phyloP scores from a whole-genome alignment of 2,797 vertebrate species.

The Chelidonichthys spinosus region DNA sequence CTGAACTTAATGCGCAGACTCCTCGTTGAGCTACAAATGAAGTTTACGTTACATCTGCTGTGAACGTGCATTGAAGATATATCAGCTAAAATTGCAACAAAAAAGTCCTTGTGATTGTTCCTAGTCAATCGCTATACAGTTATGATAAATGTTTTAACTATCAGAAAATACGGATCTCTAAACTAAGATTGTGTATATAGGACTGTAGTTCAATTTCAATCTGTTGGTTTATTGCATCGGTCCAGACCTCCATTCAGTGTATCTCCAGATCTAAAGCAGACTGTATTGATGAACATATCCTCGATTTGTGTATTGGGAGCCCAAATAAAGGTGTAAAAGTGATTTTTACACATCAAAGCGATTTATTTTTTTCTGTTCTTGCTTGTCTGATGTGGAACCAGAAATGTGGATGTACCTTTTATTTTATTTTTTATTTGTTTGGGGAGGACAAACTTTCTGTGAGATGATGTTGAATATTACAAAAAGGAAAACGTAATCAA shows the following conservation, averaged over 20 bases:
- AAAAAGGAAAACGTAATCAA: neutral
- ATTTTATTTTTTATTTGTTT: neutral
- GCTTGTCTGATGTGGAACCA: neutral
- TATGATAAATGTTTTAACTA: constrained; percentile 75
- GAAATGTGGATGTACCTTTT: neutral
- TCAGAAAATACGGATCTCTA: constrained; percentile 69
- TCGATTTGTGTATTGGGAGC: constrained; percentile 78
- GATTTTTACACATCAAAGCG: constrained; percentile 42
- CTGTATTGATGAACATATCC: constrained; percentile 76
- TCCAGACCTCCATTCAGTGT: constrained; percentile 72
- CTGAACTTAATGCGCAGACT: constrained; percentile 60
- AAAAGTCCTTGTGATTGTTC: constrained; percentile 76
- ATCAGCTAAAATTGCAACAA: constrained; percentile 65
- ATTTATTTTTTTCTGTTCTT: neutral
- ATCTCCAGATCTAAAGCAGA: constrained; percentile 74
- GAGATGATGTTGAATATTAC: neutral
- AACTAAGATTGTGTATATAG: constrained; percentile 75
- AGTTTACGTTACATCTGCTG: constrained; percentile 76
- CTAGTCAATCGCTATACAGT: constrained; percentile 72
- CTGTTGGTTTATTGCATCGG: constrained; percentile 66
- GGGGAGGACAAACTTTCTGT: neutral
- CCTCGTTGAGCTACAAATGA: constrained; percentile 66
- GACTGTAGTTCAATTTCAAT: constrained; percentile 70
- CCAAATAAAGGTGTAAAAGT: constrained; percentile 81
- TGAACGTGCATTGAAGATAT: constrained; percentile 77